Evolutionary conservation across 2,113 vertebrate genomes (phyloP).

Genomic region (Bubalus kerabau): DNA sequence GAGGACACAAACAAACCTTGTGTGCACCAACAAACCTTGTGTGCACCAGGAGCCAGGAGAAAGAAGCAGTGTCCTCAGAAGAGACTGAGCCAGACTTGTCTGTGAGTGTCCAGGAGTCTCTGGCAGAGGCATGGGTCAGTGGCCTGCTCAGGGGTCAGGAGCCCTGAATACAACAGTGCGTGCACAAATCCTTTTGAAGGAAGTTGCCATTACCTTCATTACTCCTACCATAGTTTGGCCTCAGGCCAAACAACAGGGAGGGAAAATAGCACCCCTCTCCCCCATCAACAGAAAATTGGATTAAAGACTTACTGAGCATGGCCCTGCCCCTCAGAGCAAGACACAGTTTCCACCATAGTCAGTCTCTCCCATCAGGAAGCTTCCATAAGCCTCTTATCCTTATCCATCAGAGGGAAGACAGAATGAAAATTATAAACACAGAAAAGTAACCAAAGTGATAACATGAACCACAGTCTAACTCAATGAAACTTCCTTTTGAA

Average conservation of each 20-base stretch:
- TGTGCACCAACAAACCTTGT: not conserved
- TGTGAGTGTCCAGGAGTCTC: not conserved
- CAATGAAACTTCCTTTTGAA: not conserved
- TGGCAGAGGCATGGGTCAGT: rapidly evolving
- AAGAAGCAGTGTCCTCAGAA: not conserved
- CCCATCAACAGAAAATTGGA: not conserved
- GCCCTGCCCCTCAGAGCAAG: not conserved
- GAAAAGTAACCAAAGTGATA: not conserved
- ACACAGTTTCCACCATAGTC: not conserved
- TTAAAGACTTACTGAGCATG: not conserved
- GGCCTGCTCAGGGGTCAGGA: not conserved
- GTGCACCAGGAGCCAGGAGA: not conserved
- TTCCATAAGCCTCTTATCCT: not conserved
- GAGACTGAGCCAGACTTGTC: not conserved
- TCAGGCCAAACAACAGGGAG: not conserved
- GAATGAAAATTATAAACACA: not conserved
- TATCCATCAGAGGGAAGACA: not conserved
- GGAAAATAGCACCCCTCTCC: not conserved
- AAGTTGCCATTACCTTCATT: not conserved
- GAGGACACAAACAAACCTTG: not conserved
- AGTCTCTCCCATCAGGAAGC: not conserved
- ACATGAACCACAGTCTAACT: not conserved
- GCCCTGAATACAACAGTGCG: rapidly evolving
- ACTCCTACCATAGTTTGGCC: not conserved
- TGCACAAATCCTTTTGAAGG: not conserved